Evolutionary conservation across 2,113 vertebrate genomes (phyloP), one percentile per base, ranked within the genome.

Genomic region (Bombycilla garrulus): DNA sequence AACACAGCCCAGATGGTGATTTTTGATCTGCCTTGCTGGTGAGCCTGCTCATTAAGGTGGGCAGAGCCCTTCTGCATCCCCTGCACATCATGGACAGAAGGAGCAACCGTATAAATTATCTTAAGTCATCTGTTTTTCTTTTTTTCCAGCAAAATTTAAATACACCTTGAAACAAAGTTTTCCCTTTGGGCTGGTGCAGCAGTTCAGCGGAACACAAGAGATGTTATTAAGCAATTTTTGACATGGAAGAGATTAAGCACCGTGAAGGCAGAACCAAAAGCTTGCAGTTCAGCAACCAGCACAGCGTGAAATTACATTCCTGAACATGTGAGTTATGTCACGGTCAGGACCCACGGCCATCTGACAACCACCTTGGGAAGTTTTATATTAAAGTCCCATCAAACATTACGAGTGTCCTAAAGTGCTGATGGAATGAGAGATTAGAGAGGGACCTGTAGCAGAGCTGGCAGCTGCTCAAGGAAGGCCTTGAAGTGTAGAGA

Each of bases 281-380:
- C 67, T 70, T 86, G 45, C 66, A 82, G 85, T 76, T 88, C 90
- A 95, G 78, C 80, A 86, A 17, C 60, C 88, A 0, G 1, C 67
- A 58, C 21, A 92, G 90, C 93, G 77, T 88, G 67, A 73, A 94
- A 90, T 92, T 72, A 19, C 71, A 90, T 76, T 93, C 79, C 82
- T 86, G 79, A 85, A 42, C 88, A 86, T 47, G 79, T 58, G 94
- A 86, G 54, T 80, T 88, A 13, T 81, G 78, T 70, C 82, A 66
- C 5, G 44, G 81, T 35, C 92, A 61, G 83, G 62, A 86, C 67
- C 81, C 80, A 72, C 1, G 7, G 85, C 93, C 58, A 23, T 62
- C 54, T 80, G 79, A 97, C 86, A 95, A 94, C 76, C 73, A 90
- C 82, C 88, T 90, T 48, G 92, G 93, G 90, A 95, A 96, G 94